Conservation (phyloP, 2,797 vertebrate species). For the Delichon dasypus region DNA sequence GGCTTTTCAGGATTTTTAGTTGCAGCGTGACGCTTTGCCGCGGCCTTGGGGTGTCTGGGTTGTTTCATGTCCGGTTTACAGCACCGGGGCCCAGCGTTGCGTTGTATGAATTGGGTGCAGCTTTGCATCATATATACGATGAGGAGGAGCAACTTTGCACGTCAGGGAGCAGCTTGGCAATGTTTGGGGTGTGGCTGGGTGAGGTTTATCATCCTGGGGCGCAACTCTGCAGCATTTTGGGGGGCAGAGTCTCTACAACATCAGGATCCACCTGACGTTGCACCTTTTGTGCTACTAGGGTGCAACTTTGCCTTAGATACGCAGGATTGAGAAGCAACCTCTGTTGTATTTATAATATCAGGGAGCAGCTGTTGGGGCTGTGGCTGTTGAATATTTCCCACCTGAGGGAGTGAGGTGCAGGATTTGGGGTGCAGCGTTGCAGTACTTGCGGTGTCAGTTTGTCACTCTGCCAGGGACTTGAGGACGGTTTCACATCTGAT, state of each 20-base stretch:
- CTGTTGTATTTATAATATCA: accelerated
- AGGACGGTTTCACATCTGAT: neutral
- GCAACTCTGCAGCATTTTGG: neutral
- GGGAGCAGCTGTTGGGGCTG: too few species aligned
- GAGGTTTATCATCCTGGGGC: neutral
- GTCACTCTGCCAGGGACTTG: neutral
- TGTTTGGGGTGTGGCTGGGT: neutral
- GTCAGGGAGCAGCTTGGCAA: neutral
- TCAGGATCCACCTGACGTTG: neutral
- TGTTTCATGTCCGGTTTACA: accelerated
- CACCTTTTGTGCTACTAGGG: neutral
- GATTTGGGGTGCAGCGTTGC: neutral
- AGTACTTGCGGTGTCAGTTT: neutral
- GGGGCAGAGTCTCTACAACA: neutral
- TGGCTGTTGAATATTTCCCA: neutral
- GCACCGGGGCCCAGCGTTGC: accelerated
- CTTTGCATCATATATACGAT: neutral
- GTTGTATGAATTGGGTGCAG: neutral
- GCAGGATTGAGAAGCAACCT: neutral
- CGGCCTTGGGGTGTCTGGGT: neutral
- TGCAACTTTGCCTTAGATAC: neutral
- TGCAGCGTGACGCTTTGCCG: accelerated
- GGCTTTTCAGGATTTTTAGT: neutral
- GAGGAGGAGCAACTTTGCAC: neutral
- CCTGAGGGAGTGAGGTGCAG: neutral